Percentiles rank a stretch among this genome's conserved stretches.
Conservation (phyloP, 2,113 vertebrate species). For the Coracopsis vasa region DNA sequence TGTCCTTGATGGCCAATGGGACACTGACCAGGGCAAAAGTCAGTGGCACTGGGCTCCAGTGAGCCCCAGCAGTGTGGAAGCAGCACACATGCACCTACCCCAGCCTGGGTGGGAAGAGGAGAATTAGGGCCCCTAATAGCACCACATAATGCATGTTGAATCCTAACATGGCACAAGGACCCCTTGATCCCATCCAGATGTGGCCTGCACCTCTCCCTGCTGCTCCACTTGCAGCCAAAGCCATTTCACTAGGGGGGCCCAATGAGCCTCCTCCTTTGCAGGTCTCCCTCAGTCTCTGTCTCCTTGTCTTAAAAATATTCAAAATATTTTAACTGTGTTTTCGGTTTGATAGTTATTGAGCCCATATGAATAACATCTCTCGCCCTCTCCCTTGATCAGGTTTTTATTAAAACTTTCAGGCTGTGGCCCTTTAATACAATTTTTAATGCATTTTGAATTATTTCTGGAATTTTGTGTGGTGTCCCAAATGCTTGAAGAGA, state of each 20-base stretch:
- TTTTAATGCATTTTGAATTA: constrained; percentile 29
- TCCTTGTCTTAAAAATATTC: neutral
- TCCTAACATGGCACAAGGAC: fast-evolving
- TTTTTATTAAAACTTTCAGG: constrained; percentile 52
- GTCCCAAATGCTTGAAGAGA: neutral
- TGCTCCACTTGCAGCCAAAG: neutral
- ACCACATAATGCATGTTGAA: fast-evolving
- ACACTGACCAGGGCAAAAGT: neutral
- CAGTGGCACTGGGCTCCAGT: fast-evolving
- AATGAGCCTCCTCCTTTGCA: neutral
- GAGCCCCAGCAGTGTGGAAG: neutral
- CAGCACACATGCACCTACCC: neutral
- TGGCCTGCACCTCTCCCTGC: neutral
- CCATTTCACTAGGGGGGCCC: neutral
- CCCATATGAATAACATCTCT: neutral
- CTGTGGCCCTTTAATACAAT: constrained; percentile 8
- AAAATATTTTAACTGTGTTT: neutral
- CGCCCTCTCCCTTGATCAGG: neutral
- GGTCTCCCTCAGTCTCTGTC: neutral
- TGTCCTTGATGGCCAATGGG: neutral
- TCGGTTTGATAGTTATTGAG: neutral
- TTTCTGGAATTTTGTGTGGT: constrained; percentile 20
- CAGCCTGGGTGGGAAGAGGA: neutral
- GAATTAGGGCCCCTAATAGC: neutral
- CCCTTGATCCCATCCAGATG: neutral